These are phyloP conservation scores for Copsychus sechellarum DNA, from an alignment of 2,113 vertebrate species.

Conservation along the genomic window DNA sequence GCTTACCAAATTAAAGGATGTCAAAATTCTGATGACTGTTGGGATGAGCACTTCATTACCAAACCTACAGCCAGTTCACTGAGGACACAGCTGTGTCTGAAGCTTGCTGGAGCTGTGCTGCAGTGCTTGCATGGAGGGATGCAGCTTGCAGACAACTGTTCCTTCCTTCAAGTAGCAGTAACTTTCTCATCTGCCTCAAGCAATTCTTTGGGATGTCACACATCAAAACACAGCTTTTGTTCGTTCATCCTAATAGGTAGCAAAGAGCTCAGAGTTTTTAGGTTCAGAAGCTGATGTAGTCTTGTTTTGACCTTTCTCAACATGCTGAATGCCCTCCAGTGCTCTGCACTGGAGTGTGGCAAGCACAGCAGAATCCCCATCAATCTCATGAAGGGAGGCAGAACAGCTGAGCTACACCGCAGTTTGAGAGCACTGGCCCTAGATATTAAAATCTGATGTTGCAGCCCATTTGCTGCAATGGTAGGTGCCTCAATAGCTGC, in stretches of 20 bases:
- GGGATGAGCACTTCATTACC: neutral
- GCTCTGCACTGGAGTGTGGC: conserved; percentile 57
- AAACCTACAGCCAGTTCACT: neutral
- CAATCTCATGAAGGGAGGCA: conserved; percentile 57
- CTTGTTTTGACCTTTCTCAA: conserved; percentile 71
- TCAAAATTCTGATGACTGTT: neutral
- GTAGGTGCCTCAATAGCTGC: conserved; percentile 25
- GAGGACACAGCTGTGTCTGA: neutral
- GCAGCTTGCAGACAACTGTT: neutral
- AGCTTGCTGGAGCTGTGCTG: neutral
- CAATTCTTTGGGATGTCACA: conserved; percentile 62
- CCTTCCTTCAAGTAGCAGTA: neutral
- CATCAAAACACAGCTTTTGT: conserved; percentile 67
- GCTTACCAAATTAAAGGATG: neutral
- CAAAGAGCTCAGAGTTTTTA: conserved; percentile 66
- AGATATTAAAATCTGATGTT: conserved; percentile 42
- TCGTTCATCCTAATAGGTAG: conserved; percentile 62
- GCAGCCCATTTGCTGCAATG: conserved; percentile 58
- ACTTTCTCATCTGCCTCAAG: conserved; percentile 55
- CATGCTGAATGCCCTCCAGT: conserved; percentile 60
- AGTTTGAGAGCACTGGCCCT: conserved; percentile 28
- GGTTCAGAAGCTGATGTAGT: conserved; percentile 68
- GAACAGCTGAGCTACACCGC: conserved; percentile 24
- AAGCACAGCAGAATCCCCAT: conserved; percentile 62
- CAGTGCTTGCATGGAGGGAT: neutral